Evolutionary conservation across 2,888 invertebrate species (phyloP).

Genomic region (Agrilus biguttatus): DNA sequence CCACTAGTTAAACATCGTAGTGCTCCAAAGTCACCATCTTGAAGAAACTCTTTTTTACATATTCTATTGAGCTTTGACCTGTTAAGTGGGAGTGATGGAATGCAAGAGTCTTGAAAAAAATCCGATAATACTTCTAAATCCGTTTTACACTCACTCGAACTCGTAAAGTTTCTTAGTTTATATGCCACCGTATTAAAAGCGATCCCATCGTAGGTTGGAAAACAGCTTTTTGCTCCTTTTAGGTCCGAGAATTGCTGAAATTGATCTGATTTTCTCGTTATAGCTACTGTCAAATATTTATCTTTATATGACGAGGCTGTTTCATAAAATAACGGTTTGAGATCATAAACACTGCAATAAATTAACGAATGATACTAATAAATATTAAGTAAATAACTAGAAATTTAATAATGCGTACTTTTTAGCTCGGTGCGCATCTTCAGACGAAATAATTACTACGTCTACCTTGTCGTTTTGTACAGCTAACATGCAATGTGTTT

Average conservation of each 20-base stretch:
- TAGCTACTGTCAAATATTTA: conserved; percentile 49
- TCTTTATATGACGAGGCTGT: conserved; percentile 39
- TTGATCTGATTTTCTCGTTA: conserved; percentile 41
- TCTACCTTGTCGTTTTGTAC: conserved; percentile 51
- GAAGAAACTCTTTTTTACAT: conserved; percentile 22
- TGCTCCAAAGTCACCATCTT: conserved; percentile 46
- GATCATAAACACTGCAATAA: conserved; percentile 36
- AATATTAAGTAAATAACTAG: conserved; percentile 16
- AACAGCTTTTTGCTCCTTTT: conserved; percentile 58
- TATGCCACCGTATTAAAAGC: conserved; percentile 47
- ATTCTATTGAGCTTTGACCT: conserved; percentile 18
- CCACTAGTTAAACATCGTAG: conserved; percentile 51
- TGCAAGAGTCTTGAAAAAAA: conserved; percentile 57
- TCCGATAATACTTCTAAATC: conserved; percentile 27
- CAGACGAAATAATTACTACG: conserved; percentile 55
- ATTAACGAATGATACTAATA: too few species aligned
- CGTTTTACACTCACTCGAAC: conserved; percentile 28
- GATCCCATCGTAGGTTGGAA: conserved; percentile 65
- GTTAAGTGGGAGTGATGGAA: conserved; percentile 32
- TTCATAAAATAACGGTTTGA: conserved; percentile 47
- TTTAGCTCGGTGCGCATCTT: conserved; percentile 53
- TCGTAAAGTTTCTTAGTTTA: conserved; percentile 27
- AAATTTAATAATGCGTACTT: conserved; percentile 32
- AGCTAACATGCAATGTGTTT: conserved; percentile 53
- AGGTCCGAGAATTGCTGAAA: conserved; percentile 48